A percentile compares a stretch with the other conserved stretches of the same genome.
Conservation (phyloP, 1,140 invertebrate species). For the Brachionus plicatilis region DNA sequence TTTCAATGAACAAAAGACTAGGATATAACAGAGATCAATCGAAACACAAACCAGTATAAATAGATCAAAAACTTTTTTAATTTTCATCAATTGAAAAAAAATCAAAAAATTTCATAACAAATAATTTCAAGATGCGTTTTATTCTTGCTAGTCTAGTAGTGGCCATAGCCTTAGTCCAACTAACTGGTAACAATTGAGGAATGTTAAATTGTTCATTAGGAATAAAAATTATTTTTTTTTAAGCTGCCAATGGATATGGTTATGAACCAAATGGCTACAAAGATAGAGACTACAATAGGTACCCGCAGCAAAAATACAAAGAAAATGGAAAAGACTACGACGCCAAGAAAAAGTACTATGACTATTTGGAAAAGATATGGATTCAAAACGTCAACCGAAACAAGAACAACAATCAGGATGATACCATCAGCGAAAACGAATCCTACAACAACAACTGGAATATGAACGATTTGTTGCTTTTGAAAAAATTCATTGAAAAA, state of each 20-base stretch:
- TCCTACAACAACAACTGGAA: background rate
- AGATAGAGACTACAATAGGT: background rate
- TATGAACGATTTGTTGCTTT: background rate
- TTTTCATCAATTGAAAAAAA: background rate
- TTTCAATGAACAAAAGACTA: background rate
- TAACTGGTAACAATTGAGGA: background rate
- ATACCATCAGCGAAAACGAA: background rate
- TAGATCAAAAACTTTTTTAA: background rate
- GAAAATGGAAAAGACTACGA: background rate
- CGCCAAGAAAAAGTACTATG: background rate
- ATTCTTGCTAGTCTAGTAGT: background rate
- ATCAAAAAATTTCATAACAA: background rate
- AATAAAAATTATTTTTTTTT: background rate
- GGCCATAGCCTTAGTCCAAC: background rate
- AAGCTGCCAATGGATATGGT: background rate
- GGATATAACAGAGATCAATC: background rate
- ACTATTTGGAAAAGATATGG: slow-evolving; percentile 1
- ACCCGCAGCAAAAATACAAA: background rate
- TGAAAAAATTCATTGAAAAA: slow-evolving; percentile 5
- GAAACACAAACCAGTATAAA: background rate
- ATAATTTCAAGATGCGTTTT: slow-evolving; percentile 8
- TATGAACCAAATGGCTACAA: background rate
- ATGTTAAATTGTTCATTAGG: background rate
- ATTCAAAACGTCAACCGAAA: slow-evolving; percentile 11
- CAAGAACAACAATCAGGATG: slow-evolving; percentile 15